Evolutionary conservation across 2,888 invertebrate species (phyloP), one percentile per base, ranked within the genome.

Genomic region (Drosophila pseudotalamancana): DNA sequence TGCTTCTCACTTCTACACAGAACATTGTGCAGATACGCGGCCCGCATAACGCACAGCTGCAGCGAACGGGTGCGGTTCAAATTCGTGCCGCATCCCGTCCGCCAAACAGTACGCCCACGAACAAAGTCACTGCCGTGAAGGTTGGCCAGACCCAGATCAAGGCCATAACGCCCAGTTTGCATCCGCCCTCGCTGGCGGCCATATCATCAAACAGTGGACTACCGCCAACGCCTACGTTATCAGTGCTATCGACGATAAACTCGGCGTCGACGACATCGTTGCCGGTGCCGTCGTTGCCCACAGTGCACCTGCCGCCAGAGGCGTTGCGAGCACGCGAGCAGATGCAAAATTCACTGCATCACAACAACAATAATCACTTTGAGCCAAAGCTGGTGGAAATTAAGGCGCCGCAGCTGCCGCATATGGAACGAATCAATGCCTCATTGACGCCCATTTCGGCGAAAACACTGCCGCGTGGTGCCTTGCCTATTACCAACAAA

Each of bases 71-170:
- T 8, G 87, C 90, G 40, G 91, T 91, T 55, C 91, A 91, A 73
- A 91, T 91, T 53, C 89, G 91, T 32, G 85, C 90, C 35, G 84
- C 91, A 4, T 64, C 76, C 65, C 67, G 81, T 71, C 74, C 89
- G 73, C 60, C 73, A 18, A 83, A 56, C 79, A 74, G 88, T 42
- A 62, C 89, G 42, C 90, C 90, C 71, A 72, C 86, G 80, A 87
- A 79, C 72, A 87, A 87, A 87, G 74, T 84, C 74, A 84, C 83
- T 87, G 83, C 83, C 84, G 91, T 91, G 3, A 91, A 91, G 79
- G 91, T 91, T 53, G 91, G 91, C 27, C 91, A 91, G 79, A 91
- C 91, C 42, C 91, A 91, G 78, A 91, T 91, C 40, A 91, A 91
- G 85, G 89, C 90, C 35, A 81, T 85, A 56, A 79, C 87, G 61